Evolutionary conservation across 2,113 vertebrate genomes (phyloP).

Genomic region (Todiramphus saurophagus): DNA sequence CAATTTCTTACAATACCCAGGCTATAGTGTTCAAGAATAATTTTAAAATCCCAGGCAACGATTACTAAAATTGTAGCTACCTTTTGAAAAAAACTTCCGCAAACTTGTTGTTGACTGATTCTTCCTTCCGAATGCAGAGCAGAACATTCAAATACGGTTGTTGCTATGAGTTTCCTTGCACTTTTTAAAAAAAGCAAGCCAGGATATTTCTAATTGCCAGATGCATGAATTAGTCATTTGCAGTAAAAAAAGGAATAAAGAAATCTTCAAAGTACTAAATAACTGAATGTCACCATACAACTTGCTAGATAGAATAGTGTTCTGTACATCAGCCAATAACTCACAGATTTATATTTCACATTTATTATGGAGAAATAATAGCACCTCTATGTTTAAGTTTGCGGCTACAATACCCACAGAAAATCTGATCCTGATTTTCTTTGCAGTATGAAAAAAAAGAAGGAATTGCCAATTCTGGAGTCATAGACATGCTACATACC

Average conservation of each 20-base stretch:
- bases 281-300: not conserved
- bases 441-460: not conserved
- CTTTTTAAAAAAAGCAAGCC: not conserved
- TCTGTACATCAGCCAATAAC: not conserved
- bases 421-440: not conserved
- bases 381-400: not conserved
- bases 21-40: not conserved
- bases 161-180: not conserved
- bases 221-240: not conserved
- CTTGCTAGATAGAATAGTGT: not conserved
- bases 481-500: not conserved
- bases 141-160: not conserved
- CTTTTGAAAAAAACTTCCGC: slow-evolving; percentile 14
- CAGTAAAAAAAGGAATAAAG: not conserved
- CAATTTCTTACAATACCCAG: slow-evolving; percentile 19
- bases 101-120: slow-evolving; percentile 20
- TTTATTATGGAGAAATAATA: not conserved
- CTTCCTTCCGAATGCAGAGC: not conserved
- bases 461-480: not conserved
- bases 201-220: not conserved
- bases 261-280: not conserved
- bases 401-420: not conserved
- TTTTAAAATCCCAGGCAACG: not conserved
- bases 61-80: slow-evolving; percentile 7
- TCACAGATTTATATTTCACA: not conserved